Percentiles rank a stretch among this genome's conserved stretches.
phyloP scores from a whole-genome alignment of 2,888 invertebrate genomes.

The Apotomis turbidana region DNA sequence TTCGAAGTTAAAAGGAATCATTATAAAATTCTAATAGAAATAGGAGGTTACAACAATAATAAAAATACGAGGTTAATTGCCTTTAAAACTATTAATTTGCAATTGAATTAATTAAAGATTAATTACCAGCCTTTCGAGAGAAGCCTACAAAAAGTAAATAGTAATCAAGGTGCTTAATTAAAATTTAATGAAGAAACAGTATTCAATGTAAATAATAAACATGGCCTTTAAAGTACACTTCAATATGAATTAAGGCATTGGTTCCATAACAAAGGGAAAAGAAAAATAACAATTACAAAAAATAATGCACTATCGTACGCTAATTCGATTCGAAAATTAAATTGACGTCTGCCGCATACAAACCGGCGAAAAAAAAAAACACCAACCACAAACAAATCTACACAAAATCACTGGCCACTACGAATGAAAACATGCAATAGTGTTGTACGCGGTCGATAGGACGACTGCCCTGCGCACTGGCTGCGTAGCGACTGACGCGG shows the following conservation, averaged over 20 bases:
- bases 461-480: slow-evolving; percentile 53
- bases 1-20: too few relatives aligned
- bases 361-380: slow-evolving; percentile 19
- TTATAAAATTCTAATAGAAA: background rate
- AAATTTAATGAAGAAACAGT: background rate
- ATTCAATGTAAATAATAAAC: background rate
- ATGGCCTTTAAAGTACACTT: background rate
- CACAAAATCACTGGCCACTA: slow-evolving; percentile 35
- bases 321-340: background rate
- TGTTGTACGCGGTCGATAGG: slow-evolving; percentile 51
- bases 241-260: background rate
- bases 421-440: slow-evolving; percentile 41
- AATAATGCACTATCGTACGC: background rate
- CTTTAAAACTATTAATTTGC: slow-evolving; percentile 1
- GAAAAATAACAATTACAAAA: background rate
- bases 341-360: background rate
- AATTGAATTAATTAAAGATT: background rate
- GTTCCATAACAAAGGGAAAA: background rate
- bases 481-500: slow-evolving; percentile 60
- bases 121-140: background rate
- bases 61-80: slow-evolving; percentile 6
- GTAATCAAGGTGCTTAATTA: background rate
- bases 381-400: slow-evolving; percentile 16
- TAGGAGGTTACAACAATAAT: background rate
- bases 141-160: background rate